Evolutionary conservation across 2,113 vertebrate species (phyloP).

Genomic region (Nothoprocta pentlandii): DNA sequence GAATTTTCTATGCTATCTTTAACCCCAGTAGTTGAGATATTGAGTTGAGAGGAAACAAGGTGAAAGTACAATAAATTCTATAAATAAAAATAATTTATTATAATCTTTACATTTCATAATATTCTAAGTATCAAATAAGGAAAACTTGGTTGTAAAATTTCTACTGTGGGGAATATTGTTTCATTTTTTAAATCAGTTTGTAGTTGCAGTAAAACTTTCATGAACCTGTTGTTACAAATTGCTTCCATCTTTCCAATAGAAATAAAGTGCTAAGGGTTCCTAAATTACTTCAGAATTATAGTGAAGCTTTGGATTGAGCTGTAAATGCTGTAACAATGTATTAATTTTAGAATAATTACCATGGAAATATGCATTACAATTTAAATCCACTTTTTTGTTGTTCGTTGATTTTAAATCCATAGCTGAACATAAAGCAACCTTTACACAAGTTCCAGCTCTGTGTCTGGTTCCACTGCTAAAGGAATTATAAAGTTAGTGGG

Average conservation of each 20-base stretch:
- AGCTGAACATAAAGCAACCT: not conserved
- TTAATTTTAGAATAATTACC: conserved; percentile 72
- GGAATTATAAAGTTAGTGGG: not conserved
- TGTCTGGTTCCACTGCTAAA: not conserved
- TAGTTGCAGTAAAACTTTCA: conserved; percentile 45
- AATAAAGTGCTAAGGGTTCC: conserved; percentile 38
- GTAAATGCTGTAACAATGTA: conserved; percentile 49
- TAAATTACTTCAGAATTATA: conserved; percentile 68
- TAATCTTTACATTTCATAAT: conserved; percentile 1
- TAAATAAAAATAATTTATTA: conserved; percentile 25
- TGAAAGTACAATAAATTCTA: conserved; percentile 36
- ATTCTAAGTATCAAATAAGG: conserved; percentile 34
- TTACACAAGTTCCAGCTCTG: not conserved
- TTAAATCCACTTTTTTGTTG: conserved; percentile 46
- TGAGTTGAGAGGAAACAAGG: not conserved
- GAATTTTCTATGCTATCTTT: conserved; percentile 59
- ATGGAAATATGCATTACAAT: conserved; percentile 71
- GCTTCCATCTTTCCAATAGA: conserved; percentile 42
- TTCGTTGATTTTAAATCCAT: conserved; percentile 34
- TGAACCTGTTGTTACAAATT: conserved; percentile 55
- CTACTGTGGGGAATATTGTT: conserved; percentile 2
- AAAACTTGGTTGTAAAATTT: conserved; percentile 24
- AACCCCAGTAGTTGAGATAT: conserved; percentile 17
- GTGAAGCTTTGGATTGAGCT: conserved; percentile 53
- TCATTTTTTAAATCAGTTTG: conserved; percentile 36